phyloP scores from a whole-genome alignment of 30 jellyfish, hydroid and myxozoan species.

The Rhopilema esculentum region DNA sequence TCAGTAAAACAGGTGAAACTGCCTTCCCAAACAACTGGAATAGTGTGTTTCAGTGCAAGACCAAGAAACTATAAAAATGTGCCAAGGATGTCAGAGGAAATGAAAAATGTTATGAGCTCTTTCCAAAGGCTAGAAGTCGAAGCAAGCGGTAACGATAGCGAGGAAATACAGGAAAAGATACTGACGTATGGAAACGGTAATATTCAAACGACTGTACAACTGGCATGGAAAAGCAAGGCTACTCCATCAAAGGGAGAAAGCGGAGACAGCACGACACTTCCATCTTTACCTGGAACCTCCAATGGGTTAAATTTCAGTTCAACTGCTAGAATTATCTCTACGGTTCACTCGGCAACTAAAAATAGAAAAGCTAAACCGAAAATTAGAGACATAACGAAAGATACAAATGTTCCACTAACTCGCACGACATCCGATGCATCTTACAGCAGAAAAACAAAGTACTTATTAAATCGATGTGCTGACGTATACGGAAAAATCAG shows the following conservation, averaged over 20 bases:
- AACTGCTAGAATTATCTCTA: neutral
- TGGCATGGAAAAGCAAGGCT: neutral
- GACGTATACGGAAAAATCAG: constrained; percentile 14
- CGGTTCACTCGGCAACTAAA: neutral
- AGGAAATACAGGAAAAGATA: neutral
- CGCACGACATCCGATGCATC: neutral
- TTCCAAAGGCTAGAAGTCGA: neutral
- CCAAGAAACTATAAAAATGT: neutral
- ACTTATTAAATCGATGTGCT: constrained; percentile 32
- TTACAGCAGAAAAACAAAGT: constrained; percentile 21
- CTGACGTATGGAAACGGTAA: neutral
- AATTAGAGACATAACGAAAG: neutral
- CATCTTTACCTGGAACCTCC: neutral
- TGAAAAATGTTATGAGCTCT: constrained; percentile 51
- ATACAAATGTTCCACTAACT: neutral
- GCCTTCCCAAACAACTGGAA: neutral
- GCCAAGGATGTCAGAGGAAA: constrained; percentile 53
- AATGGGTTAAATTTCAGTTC: neutral
- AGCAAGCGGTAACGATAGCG: neutral
- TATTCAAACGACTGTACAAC: neutral
- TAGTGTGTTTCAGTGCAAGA: neutral
- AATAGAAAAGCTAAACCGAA: neutral
- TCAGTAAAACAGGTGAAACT: neutral
- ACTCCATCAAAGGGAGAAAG: neutral
- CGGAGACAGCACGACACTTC: neutral